Evolutionary conservation across 2,113 vertebrate species (phyloP).

Genomic region (Gymnorhina tibicen): DNA sequence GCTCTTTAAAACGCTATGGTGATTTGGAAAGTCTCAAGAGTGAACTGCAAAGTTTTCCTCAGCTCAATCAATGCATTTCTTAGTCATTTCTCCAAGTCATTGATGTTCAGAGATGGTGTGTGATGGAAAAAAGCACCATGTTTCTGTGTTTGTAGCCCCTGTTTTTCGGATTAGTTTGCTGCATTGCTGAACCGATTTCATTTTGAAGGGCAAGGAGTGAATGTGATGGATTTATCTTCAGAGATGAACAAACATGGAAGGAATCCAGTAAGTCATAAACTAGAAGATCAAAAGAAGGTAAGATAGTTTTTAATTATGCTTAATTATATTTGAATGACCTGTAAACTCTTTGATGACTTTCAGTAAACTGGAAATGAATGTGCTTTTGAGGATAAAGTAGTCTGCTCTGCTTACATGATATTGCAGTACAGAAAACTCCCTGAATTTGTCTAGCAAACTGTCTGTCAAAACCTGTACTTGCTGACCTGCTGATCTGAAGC

Average conservation of each 20-base stretch:
- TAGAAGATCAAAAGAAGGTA: constrained; percentile 99
- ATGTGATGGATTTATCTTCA: constrained; percentile 94
- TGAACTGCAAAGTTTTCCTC: constrained; percentile 62
- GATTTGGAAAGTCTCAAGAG: constrained; percentile 66
- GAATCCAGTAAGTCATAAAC: constrained; percentile 93
- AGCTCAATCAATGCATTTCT: constrained; percentile 52
- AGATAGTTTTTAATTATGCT: constrained; percentile 1
- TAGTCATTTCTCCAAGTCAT: constrained; percentile 57
- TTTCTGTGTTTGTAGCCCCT: constrained; percentile 72
- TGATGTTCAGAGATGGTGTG: constrained; percentile 74
- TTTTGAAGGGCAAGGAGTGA: constrained; percentile 68
- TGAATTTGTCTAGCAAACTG: neutral
- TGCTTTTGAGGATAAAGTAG: neutral
- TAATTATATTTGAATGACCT: neutral
- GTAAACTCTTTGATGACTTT: neutral
- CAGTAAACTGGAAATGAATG: neutral
- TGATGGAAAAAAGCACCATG: constrained; percentile 77
- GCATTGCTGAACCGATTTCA: constrained; percentile 74
- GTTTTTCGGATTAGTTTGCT: constrained; percentile 72
- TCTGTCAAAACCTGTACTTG: neutral
- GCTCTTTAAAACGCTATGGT: constrained; percentile 72
- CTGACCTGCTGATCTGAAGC: neutral
- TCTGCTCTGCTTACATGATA: neutral
- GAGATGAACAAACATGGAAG: constrained; percentile 93
- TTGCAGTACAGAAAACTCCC: neutral